These are phyloP conservation scores for Shargacucullia verbasci DNA, from an alignment of 2,888 invertebrate genomes.

Conservation along the genomic window DNA sequence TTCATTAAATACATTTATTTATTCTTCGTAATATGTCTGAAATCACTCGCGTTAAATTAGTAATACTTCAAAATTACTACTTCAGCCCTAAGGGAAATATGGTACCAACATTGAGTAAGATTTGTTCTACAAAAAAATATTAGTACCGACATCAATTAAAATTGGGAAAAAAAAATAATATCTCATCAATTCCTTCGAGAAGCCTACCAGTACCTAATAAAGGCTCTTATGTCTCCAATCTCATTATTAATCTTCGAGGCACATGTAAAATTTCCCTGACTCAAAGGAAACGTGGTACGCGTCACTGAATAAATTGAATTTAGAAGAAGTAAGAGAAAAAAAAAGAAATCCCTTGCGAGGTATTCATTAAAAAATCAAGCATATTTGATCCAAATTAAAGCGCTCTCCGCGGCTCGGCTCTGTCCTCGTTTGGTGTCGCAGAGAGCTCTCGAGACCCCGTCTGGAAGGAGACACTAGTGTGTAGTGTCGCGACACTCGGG, in stretches of 20 bases:
- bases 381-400: constrained; percentile 63
- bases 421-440: constrained; percentile 51
- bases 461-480: constrained; percentile 50
- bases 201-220: constrained; percentile 46
- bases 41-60: no score
- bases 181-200: constrained; percentile 41
- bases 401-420: constrained; percentile 35
- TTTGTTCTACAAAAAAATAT: no score
- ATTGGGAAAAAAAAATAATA: constrained; percentile 38
- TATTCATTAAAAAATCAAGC: constrained; percentile 67
- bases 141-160: constrained; percentile 3
- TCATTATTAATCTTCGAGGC: constrained; percentile 58
- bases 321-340: constrained; percentile 36
- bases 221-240: constrained; percentile 59
- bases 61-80: no score
- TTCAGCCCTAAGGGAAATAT: no score
- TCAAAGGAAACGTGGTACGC: constrained; percentile 49
- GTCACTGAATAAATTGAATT: constrained; percentile 62
- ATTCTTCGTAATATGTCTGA: no score
- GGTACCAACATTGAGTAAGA: neutral
- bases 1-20: no score
- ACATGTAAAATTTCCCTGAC: constrained; percentile 57
- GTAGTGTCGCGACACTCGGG: constrained; percentile 49
- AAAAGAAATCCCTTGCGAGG: constrained; percentile 29
- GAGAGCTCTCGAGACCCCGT: constrained; percentile 54